Conservation (phyloP, 2,888 invertebrate genomes). For the Agrochola lota region DNA sequence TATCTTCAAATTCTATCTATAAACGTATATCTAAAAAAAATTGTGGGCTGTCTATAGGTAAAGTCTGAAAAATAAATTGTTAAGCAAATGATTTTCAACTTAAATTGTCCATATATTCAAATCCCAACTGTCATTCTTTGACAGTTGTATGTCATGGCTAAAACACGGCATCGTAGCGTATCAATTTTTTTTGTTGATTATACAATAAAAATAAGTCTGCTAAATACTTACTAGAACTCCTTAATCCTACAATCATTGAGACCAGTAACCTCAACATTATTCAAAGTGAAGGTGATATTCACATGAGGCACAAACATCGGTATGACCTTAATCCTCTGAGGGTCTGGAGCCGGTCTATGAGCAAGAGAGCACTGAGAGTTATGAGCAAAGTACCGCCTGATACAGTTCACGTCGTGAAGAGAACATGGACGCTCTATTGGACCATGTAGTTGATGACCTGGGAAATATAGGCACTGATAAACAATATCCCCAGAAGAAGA, state of each 20-base stretch:
- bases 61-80: not conserved
- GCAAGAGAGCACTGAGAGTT: constrained; percentile 58
- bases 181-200: not conserved
- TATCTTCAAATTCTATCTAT: not conserved
- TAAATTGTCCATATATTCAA: not conserved
- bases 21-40: too few relatives aligned
- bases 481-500: not conserved
- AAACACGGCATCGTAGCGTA: too few relatives aligned
- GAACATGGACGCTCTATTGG: constrained; percentile 63
- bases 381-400: constrained; percentile 57
- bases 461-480: not conserved
- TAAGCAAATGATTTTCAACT: not conserved
- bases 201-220: not conserved
- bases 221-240: constrained; percentile 71
- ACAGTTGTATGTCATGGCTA: not conserved
- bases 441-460: constrained; percentile 26
- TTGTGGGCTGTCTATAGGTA: not conserved
- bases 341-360: constrained; percentile 52
- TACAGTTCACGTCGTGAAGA: constrained; percentile 63
- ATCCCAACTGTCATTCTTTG: not conserved
- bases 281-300: constrained; percentile 64
- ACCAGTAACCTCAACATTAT: constrained; percentile 59
- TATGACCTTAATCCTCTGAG: constrained; percentile 31
- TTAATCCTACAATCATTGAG: constrained; percentile 67
- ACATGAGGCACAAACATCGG: constrained; percentile 40